phyloP scores from a whole-genome alignment of 2,113 vertebrate genomes.

The Anguilla rostrata region DNA sequence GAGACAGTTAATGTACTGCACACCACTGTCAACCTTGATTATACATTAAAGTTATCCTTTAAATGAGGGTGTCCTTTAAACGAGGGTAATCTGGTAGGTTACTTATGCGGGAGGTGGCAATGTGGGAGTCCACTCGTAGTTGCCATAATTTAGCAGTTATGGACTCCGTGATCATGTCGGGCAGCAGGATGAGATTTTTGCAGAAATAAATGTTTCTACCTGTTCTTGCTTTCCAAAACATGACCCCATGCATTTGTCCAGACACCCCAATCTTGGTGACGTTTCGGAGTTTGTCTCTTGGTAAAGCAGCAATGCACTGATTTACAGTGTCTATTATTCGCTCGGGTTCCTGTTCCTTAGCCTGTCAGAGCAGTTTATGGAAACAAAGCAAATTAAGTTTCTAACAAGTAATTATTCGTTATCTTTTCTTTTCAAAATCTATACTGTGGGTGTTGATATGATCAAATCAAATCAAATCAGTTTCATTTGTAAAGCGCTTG shows the following conservation, averaged over 20 bases:
- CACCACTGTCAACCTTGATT: no score
- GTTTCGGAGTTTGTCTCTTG: conserved; percentile 69
- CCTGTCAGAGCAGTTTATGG: conserved; percentile 66
- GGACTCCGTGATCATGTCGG: background rate
- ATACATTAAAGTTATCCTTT: no score
- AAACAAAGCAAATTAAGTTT: background rate
- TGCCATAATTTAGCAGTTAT: background rate
- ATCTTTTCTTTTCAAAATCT: background rate
- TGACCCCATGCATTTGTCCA: conserved; percentile 96
- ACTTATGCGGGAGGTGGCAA: no score
- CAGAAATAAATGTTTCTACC: conserved; percentile 63
- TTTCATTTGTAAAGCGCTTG: no score
- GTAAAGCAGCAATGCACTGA: conserved; percentile 77
- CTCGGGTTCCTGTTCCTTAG: conserved; percentile 80
- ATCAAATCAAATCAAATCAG: no score
- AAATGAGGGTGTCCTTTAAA: no score
- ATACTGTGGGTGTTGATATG: background rate
- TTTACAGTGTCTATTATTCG: conserved; percentile 77
- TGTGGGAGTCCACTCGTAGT: no score
- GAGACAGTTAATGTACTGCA: no score
- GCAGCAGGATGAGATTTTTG: background rate
- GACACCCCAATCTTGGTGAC: conserved; percentile 80
- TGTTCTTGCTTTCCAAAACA: conserved; percentile 83
- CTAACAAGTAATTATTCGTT: background rate
- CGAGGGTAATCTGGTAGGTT: no score